Percentiles rank a stretch among this genome's conserved stretches.
Evolutionary conservation across 2,888 invertebrate species (phyloP).

Genomic region (Furcula furcula): DNA sequence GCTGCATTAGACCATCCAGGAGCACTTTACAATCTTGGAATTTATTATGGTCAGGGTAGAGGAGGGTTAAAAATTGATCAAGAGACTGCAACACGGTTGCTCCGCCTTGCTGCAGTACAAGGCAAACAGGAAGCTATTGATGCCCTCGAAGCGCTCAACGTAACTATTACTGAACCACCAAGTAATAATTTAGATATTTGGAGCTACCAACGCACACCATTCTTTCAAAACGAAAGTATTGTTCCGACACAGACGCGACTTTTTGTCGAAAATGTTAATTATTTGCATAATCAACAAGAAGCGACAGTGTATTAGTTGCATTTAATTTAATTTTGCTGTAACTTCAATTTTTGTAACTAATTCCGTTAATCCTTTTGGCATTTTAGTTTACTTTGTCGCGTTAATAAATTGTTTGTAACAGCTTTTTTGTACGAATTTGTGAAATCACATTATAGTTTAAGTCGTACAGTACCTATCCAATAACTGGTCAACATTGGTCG

Average conservation of each 20-base stretch:
- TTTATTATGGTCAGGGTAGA: constrained; percentile 84
- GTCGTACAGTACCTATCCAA: no score
- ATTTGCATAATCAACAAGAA: constrained; percentile 38
- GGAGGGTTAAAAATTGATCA: constrained; percentile 79
- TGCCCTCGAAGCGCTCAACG: constrained; percentile 66
- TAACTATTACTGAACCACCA: constrained; percentile 38
- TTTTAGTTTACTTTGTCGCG: no score
- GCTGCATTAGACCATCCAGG: constrained; percentile 84
- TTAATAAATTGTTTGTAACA: no score
- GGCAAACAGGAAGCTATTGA: constrained; percentile 82
- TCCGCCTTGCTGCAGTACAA: constrained; percentile 81
- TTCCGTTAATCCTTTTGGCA: no score
- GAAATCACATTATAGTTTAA: no score
- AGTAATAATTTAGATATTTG: constrained; percentile 36
- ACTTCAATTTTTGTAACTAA: background rate
- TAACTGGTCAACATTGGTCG: no score
- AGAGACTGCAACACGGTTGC: constrained; percentile 71
- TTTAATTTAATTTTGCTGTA: background rate
- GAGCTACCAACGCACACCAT: constrained; percentile 36
- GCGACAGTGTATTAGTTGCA: constrained; percentile 39
- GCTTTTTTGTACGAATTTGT: no score
- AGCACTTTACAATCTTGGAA: constrained; percentile 86
- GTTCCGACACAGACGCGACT: constrained; percentile 56
- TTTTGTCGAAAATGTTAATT: constrained; percentile 60
- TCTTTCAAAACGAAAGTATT: constrained; percentile 37